These are phyloP conservation scores for Pachyramphus minor DNA, from an alignment of 2,113 vertebrate species.

Conservation along the genomic window DNA sequence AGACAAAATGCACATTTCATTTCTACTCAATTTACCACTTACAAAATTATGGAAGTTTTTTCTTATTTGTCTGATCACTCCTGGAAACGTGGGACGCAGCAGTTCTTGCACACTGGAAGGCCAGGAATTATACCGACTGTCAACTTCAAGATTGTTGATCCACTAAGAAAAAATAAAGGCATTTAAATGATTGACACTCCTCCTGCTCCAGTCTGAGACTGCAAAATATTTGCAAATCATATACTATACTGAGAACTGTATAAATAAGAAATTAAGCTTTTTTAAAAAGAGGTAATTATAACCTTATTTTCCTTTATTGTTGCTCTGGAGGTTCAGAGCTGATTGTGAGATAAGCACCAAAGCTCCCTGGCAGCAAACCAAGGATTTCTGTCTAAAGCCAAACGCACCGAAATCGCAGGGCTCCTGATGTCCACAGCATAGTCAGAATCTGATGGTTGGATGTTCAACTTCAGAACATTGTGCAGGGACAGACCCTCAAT, in stretches of 20 bases:
- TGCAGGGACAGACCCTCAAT: constrained; percentile 88
- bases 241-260: background rate
- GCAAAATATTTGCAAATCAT: background rate
- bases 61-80: constrained; percentile 95
- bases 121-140: constrained; percentile 89
- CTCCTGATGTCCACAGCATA: constrained; percentile 95
- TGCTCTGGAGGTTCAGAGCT: background rate
- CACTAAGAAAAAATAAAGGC: constrained; percentile 76
- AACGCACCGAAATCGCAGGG: constrained; percentile 87
- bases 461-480: constrained; percentile 90
- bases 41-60: constrained; percentile 98
- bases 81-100: constrained; percentile 93
- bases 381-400: background rate
- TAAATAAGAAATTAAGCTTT: background rate
- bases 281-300: background rate
- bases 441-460: constrained; percentile 89
- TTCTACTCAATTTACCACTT: constrained; percentile 21
- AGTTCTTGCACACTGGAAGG: constrained; percentile 92
- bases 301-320: background rate
- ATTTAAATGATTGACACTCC: background rate
- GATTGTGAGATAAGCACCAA: background rate
- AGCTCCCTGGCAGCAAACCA: background rate
- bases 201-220: background rate
- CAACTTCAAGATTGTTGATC: constrained; percentile 94
- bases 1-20: background rate